Conservation (phyloP, 2,888 invertebrate species). For the Prionchulus punctatus region DNA sequence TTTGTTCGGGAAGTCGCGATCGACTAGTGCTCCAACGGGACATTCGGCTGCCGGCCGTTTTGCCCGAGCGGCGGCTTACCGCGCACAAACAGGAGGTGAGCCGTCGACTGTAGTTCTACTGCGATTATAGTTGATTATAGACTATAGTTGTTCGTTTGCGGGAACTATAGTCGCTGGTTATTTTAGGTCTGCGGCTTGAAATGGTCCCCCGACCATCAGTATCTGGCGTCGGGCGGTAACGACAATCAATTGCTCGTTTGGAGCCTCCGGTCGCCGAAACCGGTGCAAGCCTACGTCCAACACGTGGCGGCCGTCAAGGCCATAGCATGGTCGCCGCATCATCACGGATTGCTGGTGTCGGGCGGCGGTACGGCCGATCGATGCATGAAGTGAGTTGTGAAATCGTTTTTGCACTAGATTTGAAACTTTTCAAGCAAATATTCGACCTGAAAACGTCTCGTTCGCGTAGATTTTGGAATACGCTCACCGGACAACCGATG, state of each 20-base stretch:
- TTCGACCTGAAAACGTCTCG: neutral
- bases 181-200: conserved; percentile 67
- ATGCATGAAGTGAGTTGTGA: conserved; percentile 46
- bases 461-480: conserved; percentile 84
- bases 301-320: conserved; percentile 95
- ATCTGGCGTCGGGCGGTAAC: conserved; percentile 92
- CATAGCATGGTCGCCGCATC: conserved; percentile 97
- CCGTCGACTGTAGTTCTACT: neutral
- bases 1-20: conserved; percentile 72
- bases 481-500: conserved; percentile 89
- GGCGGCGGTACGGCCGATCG: conserved; percentile 99
- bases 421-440: neutral
- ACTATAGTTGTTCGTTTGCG: conserved; percentile 7
- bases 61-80: conserved; percentile 61
- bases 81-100: conserved; percentile 70
- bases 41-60: conserved; percentile 58
- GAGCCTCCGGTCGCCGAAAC: conserved; percentile 61
- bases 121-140: neutral
- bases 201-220: conserved; percentile 95
- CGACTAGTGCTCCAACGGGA: conserved; percentile 82
- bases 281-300: conserved; percentile 85
- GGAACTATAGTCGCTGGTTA: neutral
- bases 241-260: conserved; percentile 88
- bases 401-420: neutral
- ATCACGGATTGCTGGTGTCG: conserved; percentile 82